These are phyloP conservation scores for Drosophila meridiana DNA, from an alignment of 2,888 invertebrate genomes.

Conservation along the genomic window DNA sequence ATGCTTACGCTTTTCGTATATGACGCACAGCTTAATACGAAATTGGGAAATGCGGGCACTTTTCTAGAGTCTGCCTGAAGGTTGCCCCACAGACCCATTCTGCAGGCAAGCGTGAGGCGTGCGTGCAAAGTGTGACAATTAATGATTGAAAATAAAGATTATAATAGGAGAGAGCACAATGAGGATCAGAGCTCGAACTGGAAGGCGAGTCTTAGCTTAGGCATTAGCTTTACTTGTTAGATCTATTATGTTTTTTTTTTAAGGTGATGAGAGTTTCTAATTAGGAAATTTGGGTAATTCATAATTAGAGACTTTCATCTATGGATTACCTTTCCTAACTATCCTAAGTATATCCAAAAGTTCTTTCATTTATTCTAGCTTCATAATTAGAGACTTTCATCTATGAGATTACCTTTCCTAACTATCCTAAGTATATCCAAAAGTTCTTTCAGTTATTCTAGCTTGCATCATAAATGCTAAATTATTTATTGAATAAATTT, in stretches of 20 bases:
- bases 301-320: too few relatives aligned
- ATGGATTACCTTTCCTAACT: too few relatives aligned
- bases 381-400: too few relatives aligned
- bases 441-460: too few relatives aligned
- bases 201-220: background rate
- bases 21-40: constrained; percentile 59
- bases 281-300: too few relatives aligned
- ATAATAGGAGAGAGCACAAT: background rate
- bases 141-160: background rate
- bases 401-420: too few relatives aligned
- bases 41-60: constrained; percentile 33
- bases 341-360: too few relatives aligned
- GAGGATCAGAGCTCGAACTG: background rate
- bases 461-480: too few relatives aligned
- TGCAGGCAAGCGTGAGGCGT: background rate
- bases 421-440: too few relatives aligned
- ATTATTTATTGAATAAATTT: too few relatives aligned
- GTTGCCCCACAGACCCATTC: constrained; percentile 12
- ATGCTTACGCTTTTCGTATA: constrained; percentile 37
- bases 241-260: background rate
- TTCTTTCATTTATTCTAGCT: too few relatives aligned
- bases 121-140: background rate
- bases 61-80: constrained; percentile 34
- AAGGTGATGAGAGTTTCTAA: too few relatives aligned
- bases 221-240: background rate